Conservation (phyloP, 2,113 vertebrate species). For the Prolemur simus region DNA sequence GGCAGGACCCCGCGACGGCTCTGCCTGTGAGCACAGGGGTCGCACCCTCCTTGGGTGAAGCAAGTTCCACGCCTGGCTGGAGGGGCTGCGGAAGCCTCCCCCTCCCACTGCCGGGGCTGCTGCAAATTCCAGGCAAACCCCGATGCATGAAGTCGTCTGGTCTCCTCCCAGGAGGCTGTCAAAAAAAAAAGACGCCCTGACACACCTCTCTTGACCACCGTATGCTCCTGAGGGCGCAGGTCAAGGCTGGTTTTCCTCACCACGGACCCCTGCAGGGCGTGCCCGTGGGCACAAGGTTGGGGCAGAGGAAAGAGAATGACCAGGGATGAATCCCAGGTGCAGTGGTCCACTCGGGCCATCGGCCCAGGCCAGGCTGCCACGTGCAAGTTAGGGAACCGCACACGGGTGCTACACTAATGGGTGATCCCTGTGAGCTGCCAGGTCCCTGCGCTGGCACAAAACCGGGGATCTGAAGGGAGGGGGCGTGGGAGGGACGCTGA, state of each 20-base stretch:
- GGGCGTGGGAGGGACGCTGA: fast-evolving
- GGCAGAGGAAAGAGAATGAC: background rate
- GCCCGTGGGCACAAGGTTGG: no score
- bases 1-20: fast-evolving
- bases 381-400: background rate
- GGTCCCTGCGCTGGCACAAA: background rate
- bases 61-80: no score
- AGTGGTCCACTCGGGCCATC: background rate
- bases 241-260: background rate
- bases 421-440: background rate
- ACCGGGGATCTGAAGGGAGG: background rate
- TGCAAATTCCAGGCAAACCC: background rate
- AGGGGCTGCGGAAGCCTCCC: background rate
- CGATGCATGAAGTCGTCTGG: background rate
- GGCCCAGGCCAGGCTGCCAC: no score
- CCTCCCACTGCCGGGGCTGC: background rate
- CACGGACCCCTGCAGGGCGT: background rate
- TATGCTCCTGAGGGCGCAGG: no score
- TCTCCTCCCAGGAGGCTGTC: background rate
- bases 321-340: no score
- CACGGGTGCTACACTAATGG: fast-evolving
- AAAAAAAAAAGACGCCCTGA: no score
- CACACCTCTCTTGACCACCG: background rate
- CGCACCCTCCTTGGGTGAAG: background rate
- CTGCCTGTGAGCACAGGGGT: background rate